phyloP scores from a whole-genome alignment of 2,797 vertebrate species.

The Spatula versicolor region DNA sequence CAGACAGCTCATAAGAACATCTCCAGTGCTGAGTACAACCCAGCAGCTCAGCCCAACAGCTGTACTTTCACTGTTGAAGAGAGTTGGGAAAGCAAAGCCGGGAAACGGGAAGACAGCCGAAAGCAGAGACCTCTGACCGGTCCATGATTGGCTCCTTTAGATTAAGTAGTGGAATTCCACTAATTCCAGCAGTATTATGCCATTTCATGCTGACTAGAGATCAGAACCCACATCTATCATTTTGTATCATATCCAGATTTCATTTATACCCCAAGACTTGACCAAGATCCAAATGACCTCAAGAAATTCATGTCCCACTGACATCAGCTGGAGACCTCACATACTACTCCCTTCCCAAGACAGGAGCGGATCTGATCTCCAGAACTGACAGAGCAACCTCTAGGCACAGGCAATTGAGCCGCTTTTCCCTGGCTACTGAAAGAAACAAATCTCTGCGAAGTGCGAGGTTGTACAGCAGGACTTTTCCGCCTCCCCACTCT shows the following conservation, averaged over 20 bases:
- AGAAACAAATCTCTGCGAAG: not conserved
- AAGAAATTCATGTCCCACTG: accelerated
- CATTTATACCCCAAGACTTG: not conserved
- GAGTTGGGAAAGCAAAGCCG: not conserved
- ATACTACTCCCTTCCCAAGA: not conserved
- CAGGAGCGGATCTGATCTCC: not conserved
- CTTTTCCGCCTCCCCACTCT: not conserved
- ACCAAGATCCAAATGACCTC: not conserved
- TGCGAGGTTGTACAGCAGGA: not conserved
- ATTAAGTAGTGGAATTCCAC: accelerated
- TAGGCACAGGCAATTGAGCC: not conserved
- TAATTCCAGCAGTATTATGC: not conserved
- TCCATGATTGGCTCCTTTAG: not conserved
- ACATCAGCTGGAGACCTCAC: accelerated
- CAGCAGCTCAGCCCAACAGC: no score
- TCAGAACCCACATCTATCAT: not conserved
- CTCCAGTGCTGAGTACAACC: accelerated
- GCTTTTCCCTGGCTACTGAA: not conserved
- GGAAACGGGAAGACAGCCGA: not conserved
- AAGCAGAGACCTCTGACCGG: not conserved
- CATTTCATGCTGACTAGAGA: not conserved
- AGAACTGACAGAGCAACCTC: not conserved
- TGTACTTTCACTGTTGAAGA: accelerated
- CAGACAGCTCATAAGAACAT: accelerated
- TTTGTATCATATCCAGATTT: no score